Evolutionary conservation across 2,888 invertebrate species (phyloP).

Genomic region (Eutolmus rufibarbis): DNA sequence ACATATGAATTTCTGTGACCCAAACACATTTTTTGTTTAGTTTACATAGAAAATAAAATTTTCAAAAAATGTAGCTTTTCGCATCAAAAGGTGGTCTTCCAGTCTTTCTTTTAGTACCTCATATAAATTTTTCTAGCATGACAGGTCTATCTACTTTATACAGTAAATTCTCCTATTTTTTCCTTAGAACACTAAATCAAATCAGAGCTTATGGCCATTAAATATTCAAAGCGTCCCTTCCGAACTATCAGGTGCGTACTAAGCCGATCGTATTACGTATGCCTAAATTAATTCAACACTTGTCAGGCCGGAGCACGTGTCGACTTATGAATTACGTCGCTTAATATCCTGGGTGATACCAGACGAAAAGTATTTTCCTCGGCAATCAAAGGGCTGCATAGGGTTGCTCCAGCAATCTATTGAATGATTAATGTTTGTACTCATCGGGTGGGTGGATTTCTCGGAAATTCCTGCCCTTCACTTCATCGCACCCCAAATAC

Average conservation of each 20-base stretch:
- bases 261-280: not conserved
- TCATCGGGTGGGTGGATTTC: not conserved
- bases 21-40: no score
- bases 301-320: not conserved
- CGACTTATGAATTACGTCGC: conserved; percentile 1
- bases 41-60: no score
- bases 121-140: no score
- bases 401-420: not conserved
- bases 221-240: not conserved
- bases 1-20: no score
- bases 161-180: not conserved
- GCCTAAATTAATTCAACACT: not conserved
- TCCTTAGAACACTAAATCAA: not conserved
- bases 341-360: not conserved
- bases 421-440: not conserved
- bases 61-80: no score
- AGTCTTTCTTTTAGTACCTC: no score
- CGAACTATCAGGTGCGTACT: not conserved
- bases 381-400: not conserved
- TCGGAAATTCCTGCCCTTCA: not conserved
- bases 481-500: not conserved
- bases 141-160: not conserved
- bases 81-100: no score
- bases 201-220: not conserved
- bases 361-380: not conserved